Percentiles rank a stretch among this genome's conserved stretches.
Conservation (phyloP, 2,888 invertebrate species). For the Leucophenga maculata region DNA sequence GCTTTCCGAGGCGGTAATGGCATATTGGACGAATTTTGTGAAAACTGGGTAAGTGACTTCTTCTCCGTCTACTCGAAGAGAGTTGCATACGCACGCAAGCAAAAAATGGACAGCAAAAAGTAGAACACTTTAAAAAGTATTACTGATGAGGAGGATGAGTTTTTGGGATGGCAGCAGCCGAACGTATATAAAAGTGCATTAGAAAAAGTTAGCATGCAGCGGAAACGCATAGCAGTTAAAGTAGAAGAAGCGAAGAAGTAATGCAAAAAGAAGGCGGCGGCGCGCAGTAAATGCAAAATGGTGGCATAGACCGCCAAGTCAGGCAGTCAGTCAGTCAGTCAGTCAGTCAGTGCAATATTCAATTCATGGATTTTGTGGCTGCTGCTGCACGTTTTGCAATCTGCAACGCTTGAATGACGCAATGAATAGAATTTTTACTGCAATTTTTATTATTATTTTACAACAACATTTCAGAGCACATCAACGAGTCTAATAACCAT, state of each 20-base stretch:
- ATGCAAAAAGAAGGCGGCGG: too few species aligned
- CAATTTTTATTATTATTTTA: slow-evolving; percentile 52
- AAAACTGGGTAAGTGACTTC: slow-evolving; percentile 84
- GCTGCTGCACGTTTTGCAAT: slow-evolving; percentile 58
- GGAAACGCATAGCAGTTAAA: slow-evolving; percentile 26
- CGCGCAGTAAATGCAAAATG: not conserved
- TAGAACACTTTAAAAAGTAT: not conserved
- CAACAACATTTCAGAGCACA: slow-evolving; percentile 1
- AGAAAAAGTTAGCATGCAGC: slow-evolving; percentile 46
- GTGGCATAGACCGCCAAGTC: not conserved
- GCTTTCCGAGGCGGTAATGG: slow-evolving; percentile 89
- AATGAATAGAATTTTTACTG: slow-evolving; percentile 66
- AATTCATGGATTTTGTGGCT: slow-evolving; percentile 36
- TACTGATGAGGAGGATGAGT: not conserved
- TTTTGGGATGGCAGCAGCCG: not conserved
- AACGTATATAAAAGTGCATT: slow-evolving; percentile 54
- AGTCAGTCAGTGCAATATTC: slow-evolving; percentile 3
- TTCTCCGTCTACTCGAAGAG: not conserved
- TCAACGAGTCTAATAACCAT: slow-evolving; percentile 33
- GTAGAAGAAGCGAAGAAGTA: not conserved
- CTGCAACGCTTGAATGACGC: slow-evolving; percentile 61
- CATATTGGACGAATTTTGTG: slow-evolving; percentile 92
- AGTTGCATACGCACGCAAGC: not conserved
- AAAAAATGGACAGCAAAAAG: not conserved
- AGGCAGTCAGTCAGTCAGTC: not conserved